A percentile compares a stretch with the other conserved stretches of the same genome.
phyloP scores from a whole-genome alignment of 2,888 invertebrate genomes.

The Antheraea assamensis region DNA sequence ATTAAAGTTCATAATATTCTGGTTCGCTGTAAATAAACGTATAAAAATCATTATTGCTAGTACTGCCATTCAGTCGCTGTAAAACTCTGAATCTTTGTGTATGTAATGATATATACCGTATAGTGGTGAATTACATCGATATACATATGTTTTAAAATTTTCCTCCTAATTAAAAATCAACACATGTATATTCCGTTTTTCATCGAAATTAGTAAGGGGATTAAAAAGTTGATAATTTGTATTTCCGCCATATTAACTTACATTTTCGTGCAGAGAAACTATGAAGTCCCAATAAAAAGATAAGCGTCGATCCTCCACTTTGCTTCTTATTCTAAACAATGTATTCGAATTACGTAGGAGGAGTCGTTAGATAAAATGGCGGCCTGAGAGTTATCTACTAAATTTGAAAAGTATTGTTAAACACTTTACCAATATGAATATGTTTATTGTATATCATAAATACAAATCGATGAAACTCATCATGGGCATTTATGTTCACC shows the following conservation, averaged over 20 bases:
- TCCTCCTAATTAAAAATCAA: background rate
- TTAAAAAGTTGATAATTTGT: background rate
- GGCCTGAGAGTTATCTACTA: background rate
- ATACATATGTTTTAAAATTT: background rate
- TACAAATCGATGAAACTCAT: background rate
- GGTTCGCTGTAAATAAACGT: background rate
- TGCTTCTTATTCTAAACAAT: too few species aligned
- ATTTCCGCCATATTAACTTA: background rate
- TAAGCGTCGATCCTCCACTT: background rate
- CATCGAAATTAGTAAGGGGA: background rate
- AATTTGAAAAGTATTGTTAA: background rate
- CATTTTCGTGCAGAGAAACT: too few species aligned
- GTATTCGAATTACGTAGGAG: too few species aligned
- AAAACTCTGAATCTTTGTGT: background rate
- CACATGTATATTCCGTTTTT: background rate
- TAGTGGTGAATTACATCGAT: background rate
- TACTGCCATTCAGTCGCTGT: background rate
- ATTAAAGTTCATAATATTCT: background rate
- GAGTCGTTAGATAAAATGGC: background rate
- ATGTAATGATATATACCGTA: background rate
- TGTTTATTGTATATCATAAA: background rate
- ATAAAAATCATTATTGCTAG: background rate
- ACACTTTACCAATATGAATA: background rate
- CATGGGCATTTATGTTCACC: background rate
- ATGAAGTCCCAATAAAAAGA: background rate